Base-by-base conservation (phyloP, 1,140 invertebrate genomes). In the Vanessa tameamea region DNA sequence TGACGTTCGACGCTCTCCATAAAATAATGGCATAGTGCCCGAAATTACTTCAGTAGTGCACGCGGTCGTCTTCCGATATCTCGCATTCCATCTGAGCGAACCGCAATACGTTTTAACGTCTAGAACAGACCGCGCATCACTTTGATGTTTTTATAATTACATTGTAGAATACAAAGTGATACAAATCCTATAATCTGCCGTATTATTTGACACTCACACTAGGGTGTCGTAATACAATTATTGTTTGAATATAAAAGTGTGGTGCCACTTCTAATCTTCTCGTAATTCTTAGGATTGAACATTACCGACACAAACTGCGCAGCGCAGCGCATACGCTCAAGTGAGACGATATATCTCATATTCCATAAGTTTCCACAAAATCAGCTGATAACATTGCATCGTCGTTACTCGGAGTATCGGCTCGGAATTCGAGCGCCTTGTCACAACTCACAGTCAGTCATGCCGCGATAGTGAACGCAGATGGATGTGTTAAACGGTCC, bases 401-500 rank as follows among this genome's bases (percentile, higher is more conserved):
- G n/a, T 64, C 69, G 37, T 43, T 43, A 11, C 37, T 43, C 37
- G 37, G 37, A 5, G 37, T 43, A 8, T 43, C 37, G 47, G 26
- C 66, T 47, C 71, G 37, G 47, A 50, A 65, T 31, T 57, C 61
- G 26, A 31, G 26, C 26, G 55, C 6, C 26, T 14, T 9, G 47
- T 79, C 63, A 47, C 23, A 15, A 23, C 61, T 65, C 51, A 15
- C 63, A 69, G 69, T 82, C 84, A 92, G 89, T 90, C 81, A 92
- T 93, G 92, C 75, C 75, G 76, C 77, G 87, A 82, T 90, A 90
- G 83, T 78, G 76, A 75, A 47, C 78, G 74, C 78, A 80, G 79
- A 93, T 93, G 92, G 92, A 93, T 78, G 87, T 84, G 73, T 31
- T 76, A 11, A 94, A 93, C 88, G 93, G 91, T 65, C 94, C 94